These are phyloP conservation scores for Prorops nasuta DNA, from an alignment of 1,140 invertebrate species.

Conservation along the genomic window DNA sequence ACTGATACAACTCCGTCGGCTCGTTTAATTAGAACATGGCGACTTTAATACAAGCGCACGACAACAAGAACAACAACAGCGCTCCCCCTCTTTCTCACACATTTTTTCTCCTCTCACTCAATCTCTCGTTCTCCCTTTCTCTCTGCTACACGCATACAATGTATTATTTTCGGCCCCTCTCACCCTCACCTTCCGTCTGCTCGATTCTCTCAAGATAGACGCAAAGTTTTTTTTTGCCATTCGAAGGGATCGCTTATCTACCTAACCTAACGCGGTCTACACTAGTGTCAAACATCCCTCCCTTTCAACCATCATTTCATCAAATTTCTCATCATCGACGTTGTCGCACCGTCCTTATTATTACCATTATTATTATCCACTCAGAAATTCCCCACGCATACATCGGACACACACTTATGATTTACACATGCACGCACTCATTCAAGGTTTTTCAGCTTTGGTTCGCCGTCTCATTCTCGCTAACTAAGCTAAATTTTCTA, in stretches of 20 bases:
- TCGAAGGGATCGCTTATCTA: conserved; percentile 37
- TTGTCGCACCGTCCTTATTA: conserved; percentile 22
- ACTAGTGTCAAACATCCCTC: conserved; percentile 31
- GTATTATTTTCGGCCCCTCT: no score
- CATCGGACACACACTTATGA: conserved; percentile 6
- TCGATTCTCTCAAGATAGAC: background rate
- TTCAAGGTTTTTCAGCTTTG: background rate
- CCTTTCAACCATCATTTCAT: conserved; percentile 3
- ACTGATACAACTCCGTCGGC: conserved; percentile 55
- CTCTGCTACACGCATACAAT: no score
- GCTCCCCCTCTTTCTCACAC: conserved; percentile 29
- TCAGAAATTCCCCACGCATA: no score
- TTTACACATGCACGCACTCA: background rate
- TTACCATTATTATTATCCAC: conserved; percentile 26
- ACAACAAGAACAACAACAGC: conserved; percentile 55
- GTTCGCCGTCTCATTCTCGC: background rate
- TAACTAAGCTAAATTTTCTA: no score
- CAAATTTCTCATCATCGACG: conserved; percentile 13
- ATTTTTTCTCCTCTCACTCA: background rate
- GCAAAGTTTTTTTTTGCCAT: background rate
- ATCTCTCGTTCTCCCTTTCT: background rate
- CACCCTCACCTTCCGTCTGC: background rate
- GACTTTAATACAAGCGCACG: conserved; percentile 56
- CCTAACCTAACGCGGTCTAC: conserved; percentile 37
- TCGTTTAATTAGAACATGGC: conserved; percentile 56